These are phyloP conservation scores for Beaufortia kweichowensis DNA, from an alignment of 2,113 vertebrate species.

Conservation along the genomic window DNA sequence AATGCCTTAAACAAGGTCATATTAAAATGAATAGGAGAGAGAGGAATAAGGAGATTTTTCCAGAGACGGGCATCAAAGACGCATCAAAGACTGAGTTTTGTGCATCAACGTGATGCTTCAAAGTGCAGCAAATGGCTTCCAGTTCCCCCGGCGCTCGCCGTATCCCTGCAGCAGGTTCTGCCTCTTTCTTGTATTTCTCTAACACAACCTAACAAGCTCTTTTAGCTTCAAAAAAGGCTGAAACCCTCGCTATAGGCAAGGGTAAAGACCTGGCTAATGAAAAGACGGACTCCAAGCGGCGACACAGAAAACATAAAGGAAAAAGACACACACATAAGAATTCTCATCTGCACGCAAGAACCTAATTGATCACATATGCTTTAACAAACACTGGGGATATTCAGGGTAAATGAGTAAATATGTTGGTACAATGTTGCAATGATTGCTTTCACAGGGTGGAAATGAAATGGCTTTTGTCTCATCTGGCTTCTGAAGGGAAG, in stretches of 20 bases:
- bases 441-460: conserved; percentile 9
- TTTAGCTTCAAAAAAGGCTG: conserved; percentile 23
- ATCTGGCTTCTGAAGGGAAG: conserved; percentile 7
- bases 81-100: conserved; percentile 39
- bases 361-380: conserved; percentile 26
- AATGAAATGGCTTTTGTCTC: conserved; percentile 40
- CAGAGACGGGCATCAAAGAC: conserved; percentile 26
- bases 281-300: conserved; percentile 13
- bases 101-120: conserved; percentile 42
- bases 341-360: background rate
- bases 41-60: background rate
- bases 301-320: background rate
- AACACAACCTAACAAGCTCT: background rate
- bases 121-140: conserved; percentile 5
- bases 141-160: background rate
- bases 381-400: conserved; percentile 31
- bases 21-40: background rate
- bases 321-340: background rate
- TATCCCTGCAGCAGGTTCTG: conserved; percentile 16
- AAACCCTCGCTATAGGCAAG: conserved; percentile 22
- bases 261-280: conserved; percentile 2
- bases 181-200: conserved; percentile 18
- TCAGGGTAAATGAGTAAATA: conserved; percentile 5
- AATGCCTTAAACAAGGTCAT: conserved; percentile 4
- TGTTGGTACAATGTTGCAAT: background rate